Conservation (phyloP, 2,113 vertebrate species). For the Blennius ocellaris region DNA sequence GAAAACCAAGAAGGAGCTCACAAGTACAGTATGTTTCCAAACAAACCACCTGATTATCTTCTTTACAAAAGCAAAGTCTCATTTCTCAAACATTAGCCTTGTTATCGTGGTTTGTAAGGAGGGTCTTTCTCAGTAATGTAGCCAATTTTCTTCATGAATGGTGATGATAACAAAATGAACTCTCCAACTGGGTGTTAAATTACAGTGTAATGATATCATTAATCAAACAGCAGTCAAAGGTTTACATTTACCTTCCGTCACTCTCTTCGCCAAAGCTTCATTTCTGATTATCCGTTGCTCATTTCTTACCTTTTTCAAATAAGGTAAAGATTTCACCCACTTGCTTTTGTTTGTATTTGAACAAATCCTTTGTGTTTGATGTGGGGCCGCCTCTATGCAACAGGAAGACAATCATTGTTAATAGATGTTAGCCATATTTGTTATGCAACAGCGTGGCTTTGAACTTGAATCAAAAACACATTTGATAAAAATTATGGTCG, state of each 20-base stretch:
- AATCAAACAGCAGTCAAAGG: constrained; percentile 46
- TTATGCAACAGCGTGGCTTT: too few species aligned
- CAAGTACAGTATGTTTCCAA: not conserved
- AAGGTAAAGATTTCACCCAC: not conserved
- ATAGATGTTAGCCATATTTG: too few species aligned
- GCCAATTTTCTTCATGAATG: constrained; percentile 42
- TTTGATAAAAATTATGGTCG: too few species aligned
- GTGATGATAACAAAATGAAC: constrained; percentile 42
- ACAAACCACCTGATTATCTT: not conserved
- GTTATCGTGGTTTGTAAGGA: constrained; percentile 18
- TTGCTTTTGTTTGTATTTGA: not conserved
- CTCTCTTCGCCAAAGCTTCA: not conserved
- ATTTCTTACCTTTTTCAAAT: not conserved
- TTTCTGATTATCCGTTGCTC: not conserved
- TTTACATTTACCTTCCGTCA: constrained; percentile 21
- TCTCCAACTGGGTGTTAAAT: constrained; percentile 53
- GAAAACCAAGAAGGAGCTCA: not conserved
- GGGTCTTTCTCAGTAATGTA: constrained; percentile 44
- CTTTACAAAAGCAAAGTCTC: not conserved
- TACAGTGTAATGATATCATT: constrained; percentile 48
- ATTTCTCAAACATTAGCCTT: constrained; percentile 1
- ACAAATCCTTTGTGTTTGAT: too few species aligned
- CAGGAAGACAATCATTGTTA: too few species aligned
- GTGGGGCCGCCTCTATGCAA: too few species aligned
- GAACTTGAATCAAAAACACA: too few species aligned